Evolutionary conservation across 2,113 vertebrate genomes (phyloP), one percentile per base, ranked within the genome.

Genomic region (Stomatorhinus ivindoensis): DNA sequence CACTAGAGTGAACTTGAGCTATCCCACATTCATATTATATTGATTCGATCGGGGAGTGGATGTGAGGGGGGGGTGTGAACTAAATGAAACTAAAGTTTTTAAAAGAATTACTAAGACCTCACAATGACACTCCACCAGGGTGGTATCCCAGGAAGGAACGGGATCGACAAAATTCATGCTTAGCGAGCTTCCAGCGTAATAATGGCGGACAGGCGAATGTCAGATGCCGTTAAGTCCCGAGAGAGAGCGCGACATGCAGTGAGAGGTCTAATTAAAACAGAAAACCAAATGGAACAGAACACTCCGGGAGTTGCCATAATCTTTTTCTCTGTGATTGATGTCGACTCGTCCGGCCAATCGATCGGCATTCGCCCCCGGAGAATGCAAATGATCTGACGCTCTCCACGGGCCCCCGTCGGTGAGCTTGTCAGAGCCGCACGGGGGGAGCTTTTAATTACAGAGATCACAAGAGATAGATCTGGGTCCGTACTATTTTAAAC

Each of bases 401-500:
- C 86, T 61, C 9, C 53, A 5, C 13, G n/a, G 73, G 35, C 10
- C 42, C 17, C 47, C 53, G 0, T 47, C n/a, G 73, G n/a, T 51
- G 35, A 44, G 88, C 42, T 11, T 69, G 58, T 73, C 58, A 51
- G 15, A n/a, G 88, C 44, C 13, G 51, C 48, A 44, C 27, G 3
- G 27, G 5, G 50, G 47, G 48, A 42, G 50, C 76, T 82, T 82
- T 84, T 55, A 83, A 80, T 53, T 82, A 58, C 31, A 24, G 48
- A 55, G 35, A 84, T 55, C 31, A 58, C 35, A 83, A 83, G 44
- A 80, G 73, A 83, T 11, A 51, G 46, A 39, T n/a, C 19, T n/a
- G 15, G 10, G 88, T 91, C 90, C 91, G 88, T 83, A 24, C 89
- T 89, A 90, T 21, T 88, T 91, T 84, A 69, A 87, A 92, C 89